Percentiles rank a stretch among this genome's conserved stretches.
Evolutionary conservation across 2,888 invertebrate species (phyloP).

Genomic region (Dromius quadrimaculatus): DNA sequence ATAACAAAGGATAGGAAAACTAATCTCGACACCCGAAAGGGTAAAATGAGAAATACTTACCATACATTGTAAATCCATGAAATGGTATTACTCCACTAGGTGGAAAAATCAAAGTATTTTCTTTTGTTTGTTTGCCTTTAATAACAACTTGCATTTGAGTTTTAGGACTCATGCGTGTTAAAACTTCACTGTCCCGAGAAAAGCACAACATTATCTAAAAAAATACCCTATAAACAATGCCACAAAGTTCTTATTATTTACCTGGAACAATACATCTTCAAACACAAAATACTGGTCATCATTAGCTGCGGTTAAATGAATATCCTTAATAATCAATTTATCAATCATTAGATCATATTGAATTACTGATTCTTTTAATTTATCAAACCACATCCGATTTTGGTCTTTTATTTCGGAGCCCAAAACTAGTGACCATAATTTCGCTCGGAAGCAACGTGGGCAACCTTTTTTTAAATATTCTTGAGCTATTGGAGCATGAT

Average conservation of each 20-base stretch:
- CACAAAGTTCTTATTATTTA: too few relatives aligned
- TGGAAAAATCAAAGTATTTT: conserved; percentile 84
- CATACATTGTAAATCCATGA: conserved; percentile 98
- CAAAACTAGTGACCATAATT: conserved; percentile 88
- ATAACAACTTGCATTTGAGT: conserved; percentile 78
- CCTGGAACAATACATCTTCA: conserved; percentile 95
- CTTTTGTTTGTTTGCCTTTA: conserved; percentile 77
- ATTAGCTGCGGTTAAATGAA: conserved; percentile 95
- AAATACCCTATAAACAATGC: too few relatives aligned
- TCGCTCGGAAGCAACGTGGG: conserved; percentile 82
- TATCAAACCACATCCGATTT: conserved; percentile 82
- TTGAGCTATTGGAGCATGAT: conserved; percentile 89
- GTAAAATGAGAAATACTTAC: too few relatives aligned
- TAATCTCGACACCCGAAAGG: too few relatives aligned
- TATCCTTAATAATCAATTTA: conserved; percentile 94
- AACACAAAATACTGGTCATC: conserved; percentile 99
- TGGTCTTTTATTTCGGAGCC: conserved; percentile 81
- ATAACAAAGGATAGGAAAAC: too few relatives aligned
- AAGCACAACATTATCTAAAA: conserved; percentile 86
- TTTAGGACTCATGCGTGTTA: conserved; percentile 75
- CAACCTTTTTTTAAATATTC: conserved; percentile 91
- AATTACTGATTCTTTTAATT: conserved; percentile 84
- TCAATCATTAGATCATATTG: conserved; percentile 94
- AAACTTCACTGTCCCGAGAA: conserved; percentile 86
- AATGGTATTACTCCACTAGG: conserved; percentile 96